These are phyloP conservation scores for Crotalus tigris DNA, from an alignment of 2,113 vertebrate genomes.

Conservation along the genomic window DNA sequence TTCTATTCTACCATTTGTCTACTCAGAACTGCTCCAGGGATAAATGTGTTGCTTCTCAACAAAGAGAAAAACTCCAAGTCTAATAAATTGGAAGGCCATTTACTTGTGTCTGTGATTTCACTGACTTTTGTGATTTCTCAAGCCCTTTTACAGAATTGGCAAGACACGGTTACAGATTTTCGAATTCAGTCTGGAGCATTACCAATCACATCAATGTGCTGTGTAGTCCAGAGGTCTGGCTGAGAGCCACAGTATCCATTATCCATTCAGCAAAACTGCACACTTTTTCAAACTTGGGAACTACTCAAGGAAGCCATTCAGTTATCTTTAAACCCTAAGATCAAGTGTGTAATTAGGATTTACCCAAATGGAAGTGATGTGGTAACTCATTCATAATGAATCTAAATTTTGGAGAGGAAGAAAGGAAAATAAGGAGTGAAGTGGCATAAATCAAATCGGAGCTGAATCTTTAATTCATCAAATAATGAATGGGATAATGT, in stretches of 20 bases:
- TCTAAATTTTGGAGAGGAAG: not conserved
- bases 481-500: not conserved
- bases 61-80: not conserved
- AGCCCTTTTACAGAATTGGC: not conserved
- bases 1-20: no score
- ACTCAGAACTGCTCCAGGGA: not conserved
- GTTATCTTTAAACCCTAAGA: not conserved
- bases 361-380: not conserved
- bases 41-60: not conserved
- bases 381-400: not conserved
- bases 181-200: not conserved
- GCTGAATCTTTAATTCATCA: not conserved
- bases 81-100: not conserved
- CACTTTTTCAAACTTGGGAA: not conserved
- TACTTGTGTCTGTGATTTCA: not conserved
- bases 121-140: not conserved
- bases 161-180: not conserved
- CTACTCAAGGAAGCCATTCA: not conserved
- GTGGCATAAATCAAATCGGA: not conserved
- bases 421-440: not conserved
- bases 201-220: not conserved
- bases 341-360: not conserved
- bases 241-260: not conserved
- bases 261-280: conserved; percentile 14
- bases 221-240: not conserved